A percentile compares a stretch with the other conserved stretches of the same genome.
These are phyloP conservation scores for Siderastrea radians DNA, from an alignment of 92 coral and sea anemone species.

Conservation along the genomic window DNA sequence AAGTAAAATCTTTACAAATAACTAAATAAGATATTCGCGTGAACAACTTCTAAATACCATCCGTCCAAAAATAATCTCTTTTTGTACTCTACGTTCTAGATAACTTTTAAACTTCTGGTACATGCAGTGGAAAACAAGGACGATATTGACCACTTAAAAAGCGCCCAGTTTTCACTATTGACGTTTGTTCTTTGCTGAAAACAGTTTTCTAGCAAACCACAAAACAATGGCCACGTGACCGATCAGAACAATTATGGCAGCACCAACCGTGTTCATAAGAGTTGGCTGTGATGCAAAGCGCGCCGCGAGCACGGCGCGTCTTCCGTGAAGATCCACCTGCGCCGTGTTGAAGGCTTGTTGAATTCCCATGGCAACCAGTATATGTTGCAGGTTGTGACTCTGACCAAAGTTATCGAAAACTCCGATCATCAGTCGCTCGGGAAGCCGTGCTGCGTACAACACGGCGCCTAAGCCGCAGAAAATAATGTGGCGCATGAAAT, in stretches of 20 bases:
- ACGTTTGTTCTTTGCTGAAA: constrained; percentile 2
- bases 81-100: neutral
- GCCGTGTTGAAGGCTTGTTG: constrained; percentile 87
- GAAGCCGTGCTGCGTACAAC: constrained; percentile 82
- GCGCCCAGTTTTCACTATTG: neutral
- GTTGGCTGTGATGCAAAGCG: constrained; percentile 70
- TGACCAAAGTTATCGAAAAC: constrained; percentile 90
- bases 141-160: neutral
- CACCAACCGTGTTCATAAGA: constrained; percentile 83
- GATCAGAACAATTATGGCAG: constrained; percentile 69
- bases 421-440: constrained; percentile 90
- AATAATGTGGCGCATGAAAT: constrained; percentile 87
- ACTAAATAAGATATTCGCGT: no score
- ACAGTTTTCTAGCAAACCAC: constrained; percentile 71
- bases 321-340: constrained; percentile 73
- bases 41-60: neutral
- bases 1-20: no score
- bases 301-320: constrained; percentile 65
- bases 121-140: neutral
- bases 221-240: constrained; percentile 84
- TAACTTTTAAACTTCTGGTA: neutral
- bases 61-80: neutral
- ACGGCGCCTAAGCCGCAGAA: constrained; percentile 86
- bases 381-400: constrained; percentile 94
- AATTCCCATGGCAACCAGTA: constrained; percentile 91